phyloP scores from a whole-genome alignment of 2,888 invertebrate species.

The Candidula unifasciata region DNA sequence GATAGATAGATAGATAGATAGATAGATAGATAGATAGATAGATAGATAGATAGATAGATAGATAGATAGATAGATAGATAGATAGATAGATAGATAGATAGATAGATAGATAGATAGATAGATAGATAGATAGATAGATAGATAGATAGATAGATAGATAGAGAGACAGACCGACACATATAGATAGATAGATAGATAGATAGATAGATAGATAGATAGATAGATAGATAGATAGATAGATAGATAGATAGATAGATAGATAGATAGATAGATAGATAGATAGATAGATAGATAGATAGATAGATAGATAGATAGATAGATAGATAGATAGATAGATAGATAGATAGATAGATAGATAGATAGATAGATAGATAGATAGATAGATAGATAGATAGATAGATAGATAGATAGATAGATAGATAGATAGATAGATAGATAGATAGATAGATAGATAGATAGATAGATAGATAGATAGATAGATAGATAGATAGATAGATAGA shows the following conservation, averaged over 20 bases:
- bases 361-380: too few relatives aligned
- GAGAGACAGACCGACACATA: too few relatives aligned
- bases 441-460: too few relatives aligned
- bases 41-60: conserved; percentile 21
- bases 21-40: conserved; percentile 7
- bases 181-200: too few relatives aligned
- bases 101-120: conserved; percentile 39
- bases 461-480: background rate
- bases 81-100: conserved; percentile 43
- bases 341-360: too few relatives aligned
- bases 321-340: too few relatives aligned
- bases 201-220: conserved; percentile 32
- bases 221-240: conserved; percentile 23
- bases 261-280: background rate
- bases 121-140: conserved; percentile 20
- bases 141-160: too few relatives aligned
- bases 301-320: too few relatives aligned
- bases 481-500: background rate
- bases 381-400: too few relatives aligned
- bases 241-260: background rate
- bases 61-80: conserved; percentile 31
- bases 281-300: background rate
- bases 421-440: too few relatives aligned
- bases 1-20: background rate
- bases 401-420: too few relatives aligned